Conservation (phyloP, 2,888 invertebrate species). For the Lasius fuliginosus region DNA sequence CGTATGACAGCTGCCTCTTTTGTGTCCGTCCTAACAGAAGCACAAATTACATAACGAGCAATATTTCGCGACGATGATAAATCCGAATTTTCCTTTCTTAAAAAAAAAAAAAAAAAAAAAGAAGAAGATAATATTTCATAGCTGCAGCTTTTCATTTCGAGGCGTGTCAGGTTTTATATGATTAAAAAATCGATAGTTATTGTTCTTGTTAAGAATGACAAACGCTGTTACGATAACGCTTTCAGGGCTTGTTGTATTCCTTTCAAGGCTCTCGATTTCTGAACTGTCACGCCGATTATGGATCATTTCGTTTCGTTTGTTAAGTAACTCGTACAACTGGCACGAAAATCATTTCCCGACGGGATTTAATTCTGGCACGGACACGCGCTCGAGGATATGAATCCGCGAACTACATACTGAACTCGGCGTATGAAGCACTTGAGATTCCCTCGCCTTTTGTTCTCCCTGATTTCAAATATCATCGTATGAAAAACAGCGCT, state of each 20-base stretch:
- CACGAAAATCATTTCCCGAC: conserved; percentile 4
- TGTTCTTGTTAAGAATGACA: not conserved
- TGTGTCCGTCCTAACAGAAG: conserved; percentile 5
- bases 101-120: not conserved
- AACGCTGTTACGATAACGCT: not conserved
- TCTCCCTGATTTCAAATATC: conserved; percentile 40
- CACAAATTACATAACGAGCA: conserved; percentile 26
- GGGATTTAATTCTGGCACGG: conserved; percentile 39
- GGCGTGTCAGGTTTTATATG: not conserved
- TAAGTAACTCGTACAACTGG: conserved; percentile 32
- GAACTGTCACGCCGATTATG: conserved; percentile 27
- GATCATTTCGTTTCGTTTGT: conserved; percentile 48
- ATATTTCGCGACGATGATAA: conserved; percentile 12
- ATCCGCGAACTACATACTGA: conserved; percentile 1
- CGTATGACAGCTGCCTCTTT: not conserved
- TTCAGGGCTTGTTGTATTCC: not conserved
- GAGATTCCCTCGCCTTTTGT: conserved; percentile 38
- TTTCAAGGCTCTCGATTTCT: not conserved
- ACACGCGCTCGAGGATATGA: conserved; percentile 46
- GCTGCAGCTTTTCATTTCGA: not conserved
- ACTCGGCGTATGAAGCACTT: conserved; percentile 22
- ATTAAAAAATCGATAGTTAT: conserved; percentile 5
- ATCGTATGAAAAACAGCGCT: conserved; percentile 10
- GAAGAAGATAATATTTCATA: not conserved
- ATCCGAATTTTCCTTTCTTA: not conserved